Evolutionary conservation across 2,888 invertebrate species (phyloP), one percentile per base, ranked within the genome.

Genomic region (Synergus itoensis): DNA sequence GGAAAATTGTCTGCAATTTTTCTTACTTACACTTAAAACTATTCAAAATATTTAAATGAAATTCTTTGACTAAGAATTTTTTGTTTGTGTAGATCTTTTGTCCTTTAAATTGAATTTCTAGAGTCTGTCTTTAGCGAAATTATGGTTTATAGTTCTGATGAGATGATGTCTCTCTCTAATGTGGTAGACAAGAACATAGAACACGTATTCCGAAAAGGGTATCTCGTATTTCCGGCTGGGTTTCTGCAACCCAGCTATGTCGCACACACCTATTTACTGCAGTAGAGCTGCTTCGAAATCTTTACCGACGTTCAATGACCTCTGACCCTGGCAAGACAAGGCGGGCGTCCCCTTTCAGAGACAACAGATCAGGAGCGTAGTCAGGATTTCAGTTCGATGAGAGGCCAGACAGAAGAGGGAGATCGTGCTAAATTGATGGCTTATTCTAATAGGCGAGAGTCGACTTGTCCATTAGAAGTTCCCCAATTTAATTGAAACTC

Each of bases 251-350:
- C 36, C 36, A 53, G 69, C 48, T 73, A 73, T 73, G 69, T 73
- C 73, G 53, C 53, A 36, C 73, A 73, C 82, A 82, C 77, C 82
- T 81, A 81, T 79, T 82, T 82, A 78, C 86, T 84, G 86, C 85
- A 84, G 84, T 84, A 86, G 86, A 87, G 89, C 87, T 85, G 89
- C 90, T 90, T 90, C 90, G 88, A 92, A 91, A 92, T 92, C 92
- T 92, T 92, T 91, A 92, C 91, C 91, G 91, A 92, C 92, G 92
- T 92, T 92, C 92, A 92, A 91, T 90, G 92, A 92, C 92, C 92
- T 91, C 91, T 91, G 73, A 91, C 91, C 91, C 91, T 91, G 91
- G 92, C 91, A 89, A 92, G 92, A 91, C 91, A 88, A 81, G 76
- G 76, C 76, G 79, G 80, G 81, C 79, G 62, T 82, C 82, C 73